phyloP scores from a whole-genome alignment of 2,113 vertebrate genomes.

The Garra rufa region DNA sequence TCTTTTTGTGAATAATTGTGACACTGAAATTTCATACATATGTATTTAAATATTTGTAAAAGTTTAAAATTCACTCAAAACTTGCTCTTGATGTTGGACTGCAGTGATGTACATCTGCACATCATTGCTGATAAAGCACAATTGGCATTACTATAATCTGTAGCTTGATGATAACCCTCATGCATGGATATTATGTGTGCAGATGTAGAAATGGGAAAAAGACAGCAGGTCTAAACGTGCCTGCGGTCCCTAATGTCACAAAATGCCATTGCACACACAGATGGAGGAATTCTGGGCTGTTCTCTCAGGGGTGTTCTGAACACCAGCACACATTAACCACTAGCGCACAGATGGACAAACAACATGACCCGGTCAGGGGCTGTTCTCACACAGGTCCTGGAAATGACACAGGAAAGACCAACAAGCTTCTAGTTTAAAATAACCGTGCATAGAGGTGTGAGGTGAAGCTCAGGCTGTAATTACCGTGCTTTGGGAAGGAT shows the following conservation, averaged over 20 bases:
- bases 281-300: neutral
- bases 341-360: slow-evolving; percentile 25
- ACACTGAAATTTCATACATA: too few species aligned
- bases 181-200: neutral
- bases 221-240: neutral
- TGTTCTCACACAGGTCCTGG: slow-evolving; percentile 18
- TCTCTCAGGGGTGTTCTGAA: slow-evolving; percentile 5
- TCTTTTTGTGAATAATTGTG: too few species aligned
- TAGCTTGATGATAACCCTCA: neutral
- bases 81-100: neutral
- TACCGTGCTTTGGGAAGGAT: slow-evolving; percentile 45
- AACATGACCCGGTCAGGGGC: neutral
- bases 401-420: slow-evolving; percentile 40
- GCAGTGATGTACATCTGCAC: neutral
- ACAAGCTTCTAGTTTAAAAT: slow-evolving; percentile 19
- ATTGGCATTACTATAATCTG: neutral
- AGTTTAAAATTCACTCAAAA: too few species aligned
- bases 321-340: slow-evolving; percentile 41
- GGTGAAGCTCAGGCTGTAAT: slow-evolving; percentile 48
- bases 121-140: neutral
- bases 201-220: neutral
- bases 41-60: too few species aligned
- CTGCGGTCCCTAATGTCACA: neutral
- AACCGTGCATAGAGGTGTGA: slow-evolving; percentile 34
- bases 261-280: slow-evolving; percentile 30